A percentile compares a stretch with the other conserved stretches of the same genome.
Evolutionary conservation across 2,797 vertebrate genomes (phyloP).

Genomic region (Chloroceryle amazona): DNA sequence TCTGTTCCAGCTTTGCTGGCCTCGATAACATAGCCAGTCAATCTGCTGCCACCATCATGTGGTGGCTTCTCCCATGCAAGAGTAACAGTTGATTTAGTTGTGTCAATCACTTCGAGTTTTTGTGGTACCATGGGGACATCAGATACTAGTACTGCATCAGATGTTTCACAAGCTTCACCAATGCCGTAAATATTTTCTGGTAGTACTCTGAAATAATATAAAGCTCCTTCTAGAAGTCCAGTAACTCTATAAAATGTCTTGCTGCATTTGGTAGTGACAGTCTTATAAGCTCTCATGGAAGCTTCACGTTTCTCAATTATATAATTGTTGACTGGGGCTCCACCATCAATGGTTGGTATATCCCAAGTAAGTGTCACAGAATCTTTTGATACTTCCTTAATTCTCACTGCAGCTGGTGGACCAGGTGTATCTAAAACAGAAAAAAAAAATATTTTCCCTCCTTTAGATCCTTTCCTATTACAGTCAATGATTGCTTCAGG

Average conservation of each 20-base stretch:
- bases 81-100: conserved; percentile 92
- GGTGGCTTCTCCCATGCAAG: conserved; percentile 97
- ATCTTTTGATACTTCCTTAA: conserved; percentile 95
- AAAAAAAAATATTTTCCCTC: neutral
- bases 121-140: conserved; percentile 93
- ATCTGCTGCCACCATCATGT: conserved; percentile 95
- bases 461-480: neutral
- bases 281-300: conserved; percentile 98
- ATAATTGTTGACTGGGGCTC: conserved; percentile 96
- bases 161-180: conserved; percentile 93
- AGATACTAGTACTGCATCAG: conserved; percentile 92
- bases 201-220: conserved; percentile 97
- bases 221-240: conserved; percentile 92
- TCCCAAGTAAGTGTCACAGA: conserved; percentile 95
- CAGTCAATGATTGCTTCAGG: neutral
- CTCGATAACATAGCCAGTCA: conserved; percentile 94
- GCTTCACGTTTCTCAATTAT: conserved; percentile 97
- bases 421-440: conserved; percentile 92
- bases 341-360: conserved; percentile 92
- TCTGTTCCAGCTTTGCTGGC: conserved; percentile 95
- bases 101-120: conserved; percentile 93
- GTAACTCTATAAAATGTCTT: conserved; percentile 95
- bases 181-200: conserved; percentile 98
- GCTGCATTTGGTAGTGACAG: conserved; percentile 94
- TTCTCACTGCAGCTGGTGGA: conserved; percentile 90